A percentile compares a stretch with the other conserved stretches of the same genome.
These are phyloP conservation scores for Ditylenchus dipsaci DNA, from an alignment of 1,140 invertebrate species.

Conservation along the genomic window DNA sequence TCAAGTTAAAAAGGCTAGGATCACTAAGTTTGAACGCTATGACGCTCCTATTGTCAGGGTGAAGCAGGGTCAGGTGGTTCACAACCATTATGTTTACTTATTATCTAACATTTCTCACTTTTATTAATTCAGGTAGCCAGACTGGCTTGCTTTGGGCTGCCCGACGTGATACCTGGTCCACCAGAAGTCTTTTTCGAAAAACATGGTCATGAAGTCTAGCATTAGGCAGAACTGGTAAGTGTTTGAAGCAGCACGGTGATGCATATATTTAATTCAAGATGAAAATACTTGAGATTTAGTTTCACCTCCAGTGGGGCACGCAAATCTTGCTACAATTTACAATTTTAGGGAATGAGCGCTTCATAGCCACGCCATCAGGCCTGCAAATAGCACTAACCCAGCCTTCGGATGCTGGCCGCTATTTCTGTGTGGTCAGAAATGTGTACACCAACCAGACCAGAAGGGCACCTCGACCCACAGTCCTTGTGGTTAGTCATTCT, in stretches of 20 bases:
- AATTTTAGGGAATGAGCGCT: slow-evolving; percentile 35
- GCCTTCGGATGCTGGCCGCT: slow-evolving; percentile 47
- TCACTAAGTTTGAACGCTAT: slow-evolving; percentile 41
- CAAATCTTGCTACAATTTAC: no score
- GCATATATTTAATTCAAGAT: no score
- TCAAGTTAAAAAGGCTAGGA: slow-evolving; percentile 31
- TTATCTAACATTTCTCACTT: not conserved
- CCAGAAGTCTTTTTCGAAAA: slow-evolving; percentile 50
- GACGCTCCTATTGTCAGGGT: slow-evolving; percentile 15
- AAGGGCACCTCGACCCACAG: slow-evolving; percentile 39
- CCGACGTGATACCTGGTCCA: slow-evolving; percentile 43
- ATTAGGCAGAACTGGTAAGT: slow-evolving; percentile 39
- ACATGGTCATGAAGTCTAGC: slow-evolving; percentile 40
- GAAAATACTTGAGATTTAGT: no score
- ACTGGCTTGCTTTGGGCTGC: slow-evolving; percentile 35
- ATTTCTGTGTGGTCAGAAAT: slow-evolving; percentile 50
- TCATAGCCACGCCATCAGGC: slow-evolving; percentile 45
- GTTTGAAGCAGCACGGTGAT: no score
- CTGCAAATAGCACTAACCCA: slow-evolving; percentile 51
- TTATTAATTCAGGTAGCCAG: slow-evolving; percentile 18
- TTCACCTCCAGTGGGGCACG: no score
- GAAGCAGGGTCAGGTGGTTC: slow-evolving; percentile 17
- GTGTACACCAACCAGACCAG: slow-evolving; percentile 47
- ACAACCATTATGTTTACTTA: not conserved
- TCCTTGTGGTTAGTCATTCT: slow-evolving; percentile 36